Percentiles rank a stretch among this genome's conserved stretches.
Conservation (phyloP, 2,888 invertebrate species). For the Cosmopolites sordidus region DNA sequence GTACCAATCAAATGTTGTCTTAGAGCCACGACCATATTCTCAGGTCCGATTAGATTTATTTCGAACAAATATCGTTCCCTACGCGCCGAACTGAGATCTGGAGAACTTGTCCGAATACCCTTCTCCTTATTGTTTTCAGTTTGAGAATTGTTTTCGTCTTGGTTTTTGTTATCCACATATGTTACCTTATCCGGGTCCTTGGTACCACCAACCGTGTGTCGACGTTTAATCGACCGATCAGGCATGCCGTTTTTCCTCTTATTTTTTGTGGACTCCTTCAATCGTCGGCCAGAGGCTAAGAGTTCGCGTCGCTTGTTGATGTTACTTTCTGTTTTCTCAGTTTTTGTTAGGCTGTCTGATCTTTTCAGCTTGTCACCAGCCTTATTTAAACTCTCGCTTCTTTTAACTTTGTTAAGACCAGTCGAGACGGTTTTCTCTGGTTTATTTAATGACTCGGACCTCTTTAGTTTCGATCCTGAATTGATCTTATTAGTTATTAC, state of each 20-base stretch:
- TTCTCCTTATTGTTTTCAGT: constrained; percentile 49
- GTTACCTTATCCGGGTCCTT: constrained; percentile 73
- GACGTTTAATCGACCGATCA: constrained; percentile 78
- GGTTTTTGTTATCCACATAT: constrained; percentile 53
- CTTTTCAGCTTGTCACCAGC: constrained; percentile 53
- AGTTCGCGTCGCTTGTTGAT: constrained; percentile 67
- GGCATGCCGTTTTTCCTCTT: constrained; percentile 75
- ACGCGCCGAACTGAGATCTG: constrained; percentile 53
- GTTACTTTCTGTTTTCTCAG: constrained; percentile 75
- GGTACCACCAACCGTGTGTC: constrained; percentile 92
- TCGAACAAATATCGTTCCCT: constrained; percentile 51
- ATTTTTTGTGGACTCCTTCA: constrained; percentile 57
- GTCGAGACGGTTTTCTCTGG: constrained; percentile 49
- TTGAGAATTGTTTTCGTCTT: constrained; percentile 47
- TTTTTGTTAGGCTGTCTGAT: constrained; percentile 64
- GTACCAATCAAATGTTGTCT: constrained; percentile 50
- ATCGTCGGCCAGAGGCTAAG: constrained; percentile 45
- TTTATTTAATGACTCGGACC: constrained; percentile 62
- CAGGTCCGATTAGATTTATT: constrained; percentile 52
- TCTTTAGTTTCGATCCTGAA: constrained; percentile 50
- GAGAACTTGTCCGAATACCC: constrained; percentile 59
- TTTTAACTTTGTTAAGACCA: constrained; percentile 51
- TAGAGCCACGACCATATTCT: constrained; percentile 51
- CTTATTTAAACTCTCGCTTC: constrained; percentile 60
- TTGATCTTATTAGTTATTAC: constrained; percentile 26